A percentile compares a stretch with the other conserved stretches of the same genome.
Evolutionary conservation across 2,797 vertebrate species (phyloP).

Genomic region (Chaunax sp.): DNA sequence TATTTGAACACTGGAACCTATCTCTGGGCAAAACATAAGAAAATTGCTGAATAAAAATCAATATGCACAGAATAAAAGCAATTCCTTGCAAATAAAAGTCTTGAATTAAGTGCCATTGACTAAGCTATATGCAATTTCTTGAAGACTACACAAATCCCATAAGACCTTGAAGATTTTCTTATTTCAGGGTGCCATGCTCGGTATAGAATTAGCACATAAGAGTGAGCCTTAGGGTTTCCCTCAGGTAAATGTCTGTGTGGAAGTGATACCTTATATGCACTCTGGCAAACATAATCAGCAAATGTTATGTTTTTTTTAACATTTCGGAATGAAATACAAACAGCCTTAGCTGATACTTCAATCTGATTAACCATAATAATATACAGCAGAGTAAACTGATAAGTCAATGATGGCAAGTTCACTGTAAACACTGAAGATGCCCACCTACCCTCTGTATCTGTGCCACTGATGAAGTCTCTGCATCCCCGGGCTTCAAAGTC

Average conservation of each 20-base stretch:
- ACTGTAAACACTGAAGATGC: background rate
- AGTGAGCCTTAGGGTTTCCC: background rate
- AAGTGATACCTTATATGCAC: too few relatives aligned
- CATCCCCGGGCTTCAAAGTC: slow-evolving; percentile 83
- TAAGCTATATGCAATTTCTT: background rate
- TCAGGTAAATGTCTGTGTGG: background rate
- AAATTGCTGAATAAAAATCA: background rate
- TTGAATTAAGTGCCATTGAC: too few relatives aligned
- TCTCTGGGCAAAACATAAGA: too few relatives aligned
- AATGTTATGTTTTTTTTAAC: too few relatives aligned
- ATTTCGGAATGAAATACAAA: too few relatives aligned
- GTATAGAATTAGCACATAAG: background rate
- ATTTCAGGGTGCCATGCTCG: background rate
- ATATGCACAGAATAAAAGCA: background rate
- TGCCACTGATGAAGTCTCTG: slow-evolving; percentile 83
- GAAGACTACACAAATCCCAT: too few relatives aligned
- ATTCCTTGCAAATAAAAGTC: background rate
- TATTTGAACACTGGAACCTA: too few relatives aligned
- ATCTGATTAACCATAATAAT: too few relatives aligned
- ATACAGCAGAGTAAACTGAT: background rate
- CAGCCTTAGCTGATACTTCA: too few relatives aligned
- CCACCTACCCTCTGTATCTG: slow-evolving; percentile 39
- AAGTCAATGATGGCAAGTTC: background rate
- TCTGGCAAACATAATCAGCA: too few relatives aligned
- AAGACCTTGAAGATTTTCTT: too few relatives aligned